A percentile compares a stretch with the other conserved stretches of the same genome.
Evolutionary conservation across 2,888 invertebrate genomes (phyloP).

Genomic region (Empis stercorea): DNA sequence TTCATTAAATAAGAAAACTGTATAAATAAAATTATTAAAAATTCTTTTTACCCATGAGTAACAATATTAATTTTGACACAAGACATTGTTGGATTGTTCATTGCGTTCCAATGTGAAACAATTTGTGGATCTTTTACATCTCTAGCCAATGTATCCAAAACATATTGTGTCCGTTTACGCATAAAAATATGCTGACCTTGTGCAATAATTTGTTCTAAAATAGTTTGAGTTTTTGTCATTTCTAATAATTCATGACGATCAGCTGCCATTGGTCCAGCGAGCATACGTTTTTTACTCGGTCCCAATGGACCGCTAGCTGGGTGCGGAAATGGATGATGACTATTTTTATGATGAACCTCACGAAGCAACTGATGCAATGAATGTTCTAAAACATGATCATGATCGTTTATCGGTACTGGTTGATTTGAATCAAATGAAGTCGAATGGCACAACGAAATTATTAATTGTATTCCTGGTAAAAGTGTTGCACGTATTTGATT

Average conservation of each 20-base stretch:
- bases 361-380: conserved; percentile 86
- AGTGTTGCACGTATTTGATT: conserved; percentile 95
- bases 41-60: conserved; percentile 57
- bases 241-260: conserved; percentile 76
- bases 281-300: conserved; percentile 77
- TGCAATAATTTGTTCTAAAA: conserved; percentile 91
- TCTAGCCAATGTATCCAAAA: conserved; percentile 82
- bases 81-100: conserved; percentile 88
- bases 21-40: neutral
- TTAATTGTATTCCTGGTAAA: conserved; percentile 83
- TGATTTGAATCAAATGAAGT: conserved; percentile 43
- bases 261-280: conserved; percentile 83
- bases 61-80: conserved; percentile 90
- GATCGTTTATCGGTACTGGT: conserved; percentile 47
- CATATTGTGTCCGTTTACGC: conserved; percentile 80
- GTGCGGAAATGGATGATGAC: conserved; percentile 89
- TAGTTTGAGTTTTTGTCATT: conserved; percentile 81
- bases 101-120: conserved; percentile 89
- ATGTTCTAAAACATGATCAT: conserved; percentile 94
- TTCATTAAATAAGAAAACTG: neutral
- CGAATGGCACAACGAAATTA: conserved; percentile 84
- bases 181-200: conserved; percentile 94
- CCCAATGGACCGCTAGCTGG: conserved; percentile 89
- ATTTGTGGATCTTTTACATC: conserved; percentile 92
- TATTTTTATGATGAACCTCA: conserved; percentile 84